Base-by-base conservation (phyloP, 2,113 vertebrate genomes). In the Illadopsis cleaveri region DNA sequence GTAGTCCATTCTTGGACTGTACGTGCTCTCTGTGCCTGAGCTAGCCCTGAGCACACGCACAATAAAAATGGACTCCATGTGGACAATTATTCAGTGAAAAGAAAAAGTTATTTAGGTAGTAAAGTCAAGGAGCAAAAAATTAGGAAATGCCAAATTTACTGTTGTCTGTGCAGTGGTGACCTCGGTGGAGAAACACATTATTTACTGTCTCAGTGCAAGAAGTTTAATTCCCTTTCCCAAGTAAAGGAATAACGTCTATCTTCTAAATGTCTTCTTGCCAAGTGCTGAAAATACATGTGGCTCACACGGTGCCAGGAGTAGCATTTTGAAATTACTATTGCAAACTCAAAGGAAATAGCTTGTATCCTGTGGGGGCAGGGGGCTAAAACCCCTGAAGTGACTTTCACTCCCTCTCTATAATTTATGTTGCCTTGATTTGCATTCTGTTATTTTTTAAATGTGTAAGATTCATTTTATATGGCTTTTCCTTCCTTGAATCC, bases 331-430 rank as follows among this genome's bases (percentile, higher is more conserved):
- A 96, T 61, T 85, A 24, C 94, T 85, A 61, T 85, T 86, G 84
- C 78, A 69, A 96, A 96, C 78, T 90, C 89, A 95, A 91, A 96
- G 95, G 93, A 95, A 97, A 89, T 85, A 35, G 38, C 73, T 89
- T 94, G 82, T 95, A 96, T 97, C 93, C 94, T 95, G 93, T 90
- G 80, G 81, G 91, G 86, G 89, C 45, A 91, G 92, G 75, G 82
- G 71, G 23, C 42, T 51, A 80, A 86, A 93, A 56, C 62, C 87
- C 58, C 86, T 66, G 42, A 82, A 88, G 75, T 94, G 79, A 87
- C 70, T 87, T 91, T 94, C 44, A 69, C 62, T 93, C 92, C 60
- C 54, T 78, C 68, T 68, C 40, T 80, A 72, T 77, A 88, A 90
- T 94, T 93, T 95, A 90, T 77, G 47, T 88, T 94, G 79, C 70